These are phyloP conservation scores for Orthonevra nobilis DNA, from an alignment of 2,888 invertebrate species.

Conservation along the genomic window DNA sequence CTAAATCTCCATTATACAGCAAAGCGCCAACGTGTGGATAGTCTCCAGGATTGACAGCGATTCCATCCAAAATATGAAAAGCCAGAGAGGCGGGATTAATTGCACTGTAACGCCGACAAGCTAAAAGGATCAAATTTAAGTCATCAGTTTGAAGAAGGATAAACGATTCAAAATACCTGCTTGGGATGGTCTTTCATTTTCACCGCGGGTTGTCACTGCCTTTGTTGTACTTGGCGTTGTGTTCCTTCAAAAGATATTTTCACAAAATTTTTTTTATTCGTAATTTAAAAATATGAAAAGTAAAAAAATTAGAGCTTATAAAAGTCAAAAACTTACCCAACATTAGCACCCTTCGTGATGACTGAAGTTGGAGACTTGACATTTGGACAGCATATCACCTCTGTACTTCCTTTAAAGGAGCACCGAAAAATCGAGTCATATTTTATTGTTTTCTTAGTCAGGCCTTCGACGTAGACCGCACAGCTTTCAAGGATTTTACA, in stretches of 20 bases:
- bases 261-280: not conserved
- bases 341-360: not conserved
- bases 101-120: constrained; percentile 6
- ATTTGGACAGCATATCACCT: constrained; percentile 76
- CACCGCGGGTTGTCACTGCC: not conserved
- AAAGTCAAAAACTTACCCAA: too few species aligned
- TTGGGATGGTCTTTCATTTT: not conserved
- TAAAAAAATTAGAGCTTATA: not conserved
- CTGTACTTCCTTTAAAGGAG: constrained; percentile 72
- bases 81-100: not conserved
- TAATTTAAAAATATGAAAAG: not conserved
- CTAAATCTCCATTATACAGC: constrained; percentile 43
- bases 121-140: not conserved
- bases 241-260: too few species aligned
- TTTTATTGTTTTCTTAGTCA: constrained; percentile 6
- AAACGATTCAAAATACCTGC: not conserved
- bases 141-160: too few species aligned
- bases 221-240: not conserved
- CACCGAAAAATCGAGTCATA: constrained; percentile 72
- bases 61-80: constrained; percentile 70
- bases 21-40: constrained; percentile 72
- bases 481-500: constrained; percentile 70
- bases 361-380: not conserved
- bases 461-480: constrained; percentile 37
- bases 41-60: constrained; percentile 65